Conservation (phyloP, 1,140 invertebrate species). For the Rhyacophila brunnea region DNA sequence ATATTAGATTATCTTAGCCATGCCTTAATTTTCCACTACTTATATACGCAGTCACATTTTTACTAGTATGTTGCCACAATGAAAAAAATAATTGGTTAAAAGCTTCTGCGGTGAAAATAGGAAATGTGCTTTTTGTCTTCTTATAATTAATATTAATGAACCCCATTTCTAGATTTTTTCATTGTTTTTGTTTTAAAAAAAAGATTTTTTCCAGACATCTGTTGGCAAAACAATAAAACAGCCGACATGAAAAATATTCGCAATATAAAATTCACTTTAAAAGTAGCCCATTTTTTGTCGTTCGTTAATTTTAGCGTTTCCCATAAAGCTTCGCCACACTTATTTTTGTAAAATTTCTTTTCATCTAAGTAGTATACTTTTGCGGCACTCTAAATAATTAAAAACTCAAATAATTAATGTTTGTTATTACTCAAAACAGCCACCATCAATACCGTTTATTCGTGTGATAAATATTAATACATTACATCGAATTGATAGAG, state of each 20-base stretch:
- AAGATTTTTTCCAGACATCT: conserved; percentile 6
- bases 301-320: too few species aligned
- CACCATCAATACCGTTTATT: too few species aligned
- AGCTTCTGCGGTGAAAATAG: conserved; percentile 25
- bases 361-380: too few species aligned
- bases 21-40: not conserved
- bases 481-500: too few species aligned
- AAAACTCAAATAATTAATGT: too few species aligned
- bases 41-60: conserved; percentile 12
- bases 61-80: conserved; percentile 19
- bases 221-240: conserved; percentile 9
- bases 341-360: too few species aligned
- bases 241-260: conserved; percentile 10
- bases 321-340: too few species aligned
- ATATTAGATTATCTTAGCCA: too few species aligned
- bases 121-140: conserved; percentile 28
- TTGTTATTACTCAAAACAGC: too few species aligned
- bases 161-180: conserved; percentile 2
- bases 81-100: conserved; percentile 29
- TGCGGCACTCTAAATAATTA: too few species aligned
- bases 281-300: not conserved
- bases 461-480: too few species aligned
- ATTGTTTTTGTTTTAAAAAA: not conserved
- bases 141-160: conserved; percentile 34
- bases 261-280: conserved; percentile 13